Evolutionary conservation across 2,113 vertebrate genomes (phyloP).

Genomic region (Motacilla tschutschensis): DNA sequence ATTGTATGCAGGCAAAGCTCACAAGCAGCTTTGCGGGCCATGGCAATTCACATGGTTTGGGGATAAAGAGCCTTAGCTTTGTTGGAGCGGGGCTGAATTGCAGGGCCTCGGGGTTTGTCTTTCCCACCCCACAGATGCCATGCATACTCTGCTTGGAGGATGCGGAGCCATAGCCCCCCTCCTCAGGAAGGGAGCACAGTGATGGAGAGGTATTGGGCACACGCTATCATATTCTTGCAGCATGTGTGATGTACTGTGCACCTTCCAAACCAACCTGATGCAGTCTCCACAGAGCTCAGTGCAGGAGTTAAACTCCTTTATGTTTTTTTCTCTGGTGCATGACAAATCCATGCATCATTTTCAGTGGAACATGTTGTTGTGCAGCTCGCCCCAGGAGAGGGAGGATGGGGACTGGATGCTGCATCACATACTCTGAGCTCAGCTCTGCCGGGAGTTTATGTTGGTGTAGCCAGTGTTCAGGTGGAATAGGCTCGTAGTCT

Average conservation of each 20-base stretch:
- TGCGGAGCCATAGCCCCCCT: not conserved
- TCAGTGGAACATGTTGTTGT: fast-evolving
- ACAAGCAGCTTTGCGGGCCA: not conserved
- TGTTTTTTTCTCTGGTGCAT: not conserved
- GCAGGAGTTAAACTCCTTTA: not conserved
- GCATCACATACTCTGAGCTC: not conserved
- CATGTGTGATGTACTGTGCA: not conserved
- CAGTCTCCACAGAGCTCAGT: not conserved
- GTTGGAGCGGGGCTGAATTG: not conserved
- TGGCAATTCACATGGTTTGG: not conserved
- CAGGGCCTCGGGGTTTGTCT: not conserved
- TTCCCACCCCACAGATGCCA: fast-evolving
- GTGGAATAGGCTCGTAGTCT: not conserved
- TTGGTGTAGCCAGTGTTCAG: not conserved
- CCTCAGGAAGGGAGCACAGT: not conserved
- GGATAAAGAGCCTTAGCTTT: not conserved
- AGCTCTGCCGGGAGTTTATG: not conserved
- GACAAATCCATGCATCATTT: not conserved
- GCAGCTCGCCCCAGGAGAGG: not conserved
- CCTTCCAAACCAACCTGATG: not conserved
- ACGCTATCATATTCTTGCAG: fast-evolving
- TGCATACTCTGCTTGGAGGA: fast-evolving
- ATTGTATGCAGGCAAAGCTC: not conserved
- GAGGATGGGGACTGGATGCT: not conserved
- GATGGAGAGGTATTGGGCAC: not conserved